Percentiles rank a stretch among this genome's conserved stretches.
Evolutionary conservation across 1,140 invertebrate genomes (phyloP).

Genomic region (Zeugodacus cucurbitae): DNA sequence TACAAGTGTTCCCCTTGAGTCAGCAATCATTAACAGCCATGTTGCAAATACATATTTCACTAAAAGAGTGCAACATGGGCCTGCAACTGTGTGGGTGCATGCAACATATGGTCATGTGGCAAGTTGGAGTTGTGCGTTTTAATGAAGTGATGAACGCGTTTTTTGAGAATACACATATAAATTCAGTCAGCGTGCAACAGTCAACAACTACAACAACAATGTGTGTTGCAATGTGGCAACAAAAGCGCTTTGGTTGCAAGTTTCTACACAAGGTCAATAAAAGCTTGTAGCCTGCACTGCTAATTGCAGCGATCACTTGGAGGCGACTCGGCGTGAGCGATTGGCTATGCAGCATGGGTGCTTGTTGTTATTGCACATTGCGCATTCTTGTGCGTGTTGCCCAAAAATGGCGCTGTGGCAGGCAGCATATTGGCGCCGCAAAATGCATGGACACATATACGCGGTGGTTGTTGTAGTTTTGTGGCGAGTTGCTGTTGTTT

Average conservation of each 20-base stretch:
- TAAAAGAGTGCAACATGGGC: background rate
- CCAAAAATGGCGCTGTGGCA: constrained; percentile 18
- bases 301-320: background rate
- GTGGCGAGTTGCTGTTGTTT: background rate
- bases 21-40: constrained; percentile 21
- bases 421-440: background rate
- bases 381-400: background rate
- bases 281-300: background rate
- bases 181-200: background rate
- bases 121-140: constrained; percentile 26
- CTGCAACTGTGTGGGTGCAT: background rate
- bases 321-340: background rate
- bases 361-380: background rate
- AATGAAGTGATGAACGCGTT: constrained; percentile 25
- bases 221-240: background rate
- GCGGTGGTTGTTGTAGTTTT: background rate
- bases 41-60: background rate
- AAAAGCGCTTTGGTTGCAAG: background rate
- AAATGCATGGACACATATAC: background rate
- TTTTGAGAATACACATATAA: background rate
- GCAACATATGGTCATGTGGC: constrained; percentile 32
- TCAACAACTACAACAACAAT: background rate
- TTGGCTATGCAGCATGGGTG: background rate
- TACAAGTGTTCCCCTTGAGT: background rate
- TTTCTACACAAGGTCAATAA: background rate